Base-by-base conservation (phyloP, 2,888 invertebrate genomes). In the Margaritifera margaritifera region DNA sequence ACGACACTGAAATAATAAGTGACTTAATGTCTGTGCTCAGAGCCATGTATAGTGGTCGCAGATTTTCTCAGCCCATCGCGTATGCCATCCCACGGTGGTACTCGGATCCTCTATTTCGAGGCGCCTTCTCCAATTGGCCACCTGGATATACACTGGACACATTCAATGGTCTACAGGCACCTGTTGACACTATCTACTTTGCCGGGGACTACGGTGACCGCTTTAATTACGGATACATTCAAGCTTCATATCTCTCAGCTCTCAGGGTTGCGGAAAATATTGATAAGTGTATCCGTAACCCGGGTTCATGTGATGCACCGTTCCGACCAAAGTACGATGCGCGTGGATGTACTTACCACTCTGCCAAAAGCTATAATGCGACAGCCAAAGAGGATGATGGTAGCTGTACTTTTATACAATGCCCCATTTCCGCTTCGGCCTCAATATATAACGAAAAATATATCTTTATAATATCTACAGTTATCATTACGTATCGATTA, bases 61-160 rank as follows among this genome's bases (percentile, higher is more conserved):
- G 8, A 18, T 11, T 71, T n/a, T 53, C 71, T 1, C n/a, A 25
- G 20, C 72, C 64, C 8, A 22, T 61, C 2, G 66, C 54, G 22
- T 66, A 52, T 24, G 56, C 22, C 15, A 70, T 75, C 2, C 69
- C 75, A 4, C 31, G 68, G 25, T 75, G 68, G 71, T 52, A 52
- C 20, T 54, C 66, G 1, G 68, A 72, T 63, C 75, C 72, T 0
- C 54, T 75, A 4, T 70, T 65, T 25, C 53, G 55, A 27, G 75
- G 75, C 22, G 68, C 75, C 2, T 72, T 53, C 24, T 66, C 66
- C 25, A 72, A 71, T 61, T 75, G 75, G 72, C 69, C 75, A 4
- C 24, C 72, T 15, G 65, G 64, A 1, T 74, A 69, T 60, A 69
- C 66, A 2, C 1, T 22, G 8, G 62, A 68, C 2, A 42, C 64